These are phyloP conservation scores for Scalopus aquaticus DNA, from an alignment of 2,113 vertebrate genomes.

Conservation along the genomic window DNA sequence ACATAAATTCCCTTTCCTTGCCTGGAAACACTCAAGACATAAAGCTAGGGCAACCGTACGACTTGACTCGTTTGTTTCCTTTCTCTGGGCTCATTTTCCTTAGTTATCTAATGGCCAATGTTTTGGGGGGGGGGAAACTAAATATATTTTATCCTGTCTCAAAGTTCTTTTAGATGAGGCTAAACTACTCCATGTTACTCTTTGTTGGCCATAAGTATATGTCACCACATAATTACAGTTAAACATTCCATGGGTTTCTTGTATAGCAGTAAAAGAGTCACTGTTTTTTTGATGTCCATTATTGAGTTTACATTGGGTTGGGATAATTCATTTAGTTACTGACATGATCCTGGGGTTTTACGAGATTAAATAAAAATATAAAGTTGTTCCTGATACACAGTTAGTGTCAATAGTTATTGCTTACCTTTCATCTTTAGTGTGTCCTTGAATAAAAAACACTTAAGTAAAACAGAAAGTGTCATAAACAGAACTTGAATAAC, in stretches of 20 bases:
- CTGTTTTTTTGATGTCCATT: background rate
- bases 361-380: background rate
- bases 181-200: background rate
- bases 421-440: background rate
- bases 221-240: background rate
- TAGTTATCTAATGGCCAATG: background rate
- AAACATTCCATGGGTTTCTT: background rate
- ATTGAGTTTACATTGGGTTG: background rate
- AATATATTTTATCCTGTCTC: background rate
- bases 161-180: background rate
- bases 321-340: background rate
- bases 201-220: background rate
- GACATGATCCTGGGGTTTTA: background rate
- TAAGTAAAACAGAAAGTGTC: background rate
- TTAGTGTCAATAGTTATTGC: background rate
- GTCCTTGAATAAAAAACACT: background rate
- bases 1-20: background rate
- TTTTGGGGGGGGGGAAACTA: background rate
- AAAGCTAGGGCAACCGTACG: background rate
- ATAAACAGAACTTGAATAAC: background rate
- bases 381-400: background rate
- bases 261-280: background rate
- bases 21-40: background rate
- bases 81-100: background rate
- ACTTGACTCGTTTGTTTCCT: background rate